Evolutionary conservation across 2,888 invertebrate species (phyloP).

Genomic region (Nomada lathburiana): DNA sequence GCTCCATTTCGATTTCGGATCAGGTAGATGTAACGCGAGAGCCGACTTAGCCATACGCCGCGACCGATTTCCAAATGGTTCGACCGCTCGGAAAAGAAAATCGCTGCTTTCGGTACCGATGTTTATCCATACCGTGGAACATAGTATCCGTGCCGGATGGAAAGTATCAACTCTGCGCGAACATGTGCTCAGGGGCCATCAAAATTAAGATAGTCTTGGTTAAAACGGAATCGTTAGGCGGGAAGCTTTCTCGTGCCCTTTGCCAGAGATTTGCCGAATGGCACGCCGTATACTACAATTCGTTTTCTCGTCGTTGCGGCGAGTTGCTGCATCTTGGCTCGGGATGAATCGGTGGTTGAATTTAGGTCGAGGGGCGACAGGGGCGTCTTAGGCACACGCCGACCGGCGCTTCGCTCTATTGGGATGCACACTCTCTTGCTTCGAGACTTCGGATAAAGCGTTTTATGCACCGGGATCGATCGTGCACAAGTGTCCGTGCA

Average conservation of each 20-base stretch:
- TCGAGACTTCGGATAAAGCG: conserved; percentile 46
- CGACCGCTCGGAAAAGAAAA: conserved; percentile 10
- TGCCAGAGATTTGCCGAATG: conserved; percentile 22
- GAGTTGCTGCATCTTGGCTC: conserved; percentile 39
- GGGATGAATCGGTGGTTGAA: conserved; percentile 49
- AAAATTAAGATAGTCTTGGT: conserved; percentile 28
- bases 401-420: conserved; percentile 32
- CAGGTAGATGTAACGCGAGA: background rate
- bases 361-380: conserved; percentile 49
- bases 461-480: conserved; percentile 58
- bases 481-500: conserved; percentile 29
- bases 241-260: background rate
- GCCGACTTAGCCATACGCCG: background rate
- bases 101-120: background rate
- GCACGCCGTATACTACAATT: conserved; percentile 22
- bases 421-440: conserved; percentile 36
- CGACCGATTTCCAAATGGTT: conserved; percentile 13
- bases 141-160: conserved; percentile 9
- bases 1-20: background rate
- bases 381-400: conserved; percentile 35
- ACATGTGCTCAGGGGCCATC: too few relatives aligned
- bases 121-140: background rate
- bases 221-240: conserved; percentile 34
- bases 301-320: conserved; percentile 10
- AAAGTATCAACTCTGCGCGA: background rate